Evolutionary conservation across 2,113 vertebrate genomes (phyloP).

Genomic region (Recurvirostra avosetta): DNA sequence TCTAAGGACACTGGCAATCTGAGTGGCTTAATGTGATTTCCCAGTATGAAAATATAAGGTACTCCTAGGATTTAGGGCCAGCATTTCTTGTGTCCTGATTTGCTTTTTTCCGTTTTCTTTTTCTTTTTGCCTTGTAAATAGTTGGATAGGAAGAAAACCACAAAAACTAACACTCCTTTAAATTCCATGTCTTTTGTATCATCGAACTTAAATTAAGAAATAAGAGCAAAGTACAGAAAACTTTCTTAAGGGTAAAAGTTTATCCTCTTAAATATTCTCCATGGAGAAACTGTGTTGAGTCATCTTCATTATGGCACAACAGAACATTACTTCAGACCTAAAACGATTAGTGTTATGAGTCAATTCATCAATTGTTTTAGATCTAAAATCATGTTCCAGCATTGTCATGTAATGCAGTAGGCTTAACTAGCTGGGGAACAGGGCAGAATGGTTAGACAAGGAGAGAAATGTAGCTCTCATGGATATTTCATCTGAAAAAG

Average conservation of each 20-base stretch:
- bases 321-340: conserved; percentile 40
- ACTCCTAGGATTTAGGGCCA: neutral
- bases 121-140: neutral
- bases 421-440: neutral
- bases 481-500: neutral
- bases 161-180: neutral
- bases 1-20: neutral
- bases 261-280: neutral
- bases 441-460: neutral
- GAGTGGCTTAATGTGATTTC: conserved; percentile 18
- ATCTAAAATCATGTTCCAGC: conserved; percentile 23
- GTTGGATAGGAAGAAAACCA: neutral
- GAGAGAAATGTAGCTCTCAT: neutral
- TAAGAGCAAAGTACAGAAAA: neutral
- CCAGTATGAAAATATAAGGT: neutral
- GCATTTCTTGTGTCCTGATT: neutral
- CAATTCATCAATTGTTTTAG: conserved; percentile 47
- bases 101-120: neutral
- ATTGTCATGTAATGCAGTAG: neutral
- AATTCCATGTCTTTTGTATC: neutral
- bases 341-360: conserved; percentile 49
- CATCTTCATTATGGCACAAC: conserved; percentile 23
- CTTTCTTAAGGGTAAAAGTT: conserved; percentile 21
- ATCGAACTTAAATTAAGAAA: neutral
- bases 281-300: conserved; percentile 26